phyloP scores from a whole-genome alignment of 2,888 invertebrate genomes.

The Petrolisthes manimaculis region DNA sequence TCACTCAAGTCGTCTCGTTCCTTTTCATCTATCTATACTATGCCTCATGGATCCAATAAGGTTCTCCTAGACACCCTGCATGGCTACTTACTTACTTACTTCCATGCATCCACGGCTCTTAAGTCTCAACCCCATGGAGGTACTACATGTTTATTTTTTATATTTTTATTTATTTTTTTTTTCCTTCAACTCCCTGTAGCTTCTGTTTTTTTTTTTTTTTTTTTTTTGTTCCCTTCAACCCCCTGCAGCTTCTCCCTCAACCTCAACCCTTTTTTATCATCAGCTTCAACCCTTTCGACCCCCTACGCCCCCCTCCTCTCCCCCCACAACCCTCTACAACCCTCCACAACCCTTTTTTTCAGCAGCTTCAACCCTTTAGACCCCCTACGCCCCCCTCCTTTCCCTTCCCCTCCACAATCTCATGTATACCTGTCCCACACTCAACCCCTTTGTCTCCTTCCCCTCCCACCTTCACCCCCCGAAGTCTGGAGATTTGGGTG shows the following conservation, averaged over 20 bases:
- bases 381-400: not conserved
- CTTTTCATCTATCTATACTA: not conserved
- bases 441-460: constrained; percentile 1
- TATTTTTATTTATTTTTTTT: not conserved
- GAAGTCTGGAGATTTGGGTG: not conserved
- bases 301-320: constrained; percentile 1
- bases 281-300: not conserved
- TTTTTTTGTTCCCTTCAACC: not conserved
- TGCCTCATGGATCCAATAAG: not conserved
- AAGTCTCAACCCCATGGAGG: not conserved
- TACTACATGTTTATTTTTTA: not conserved
- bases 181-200: not conserved
- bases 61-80: not conserved
- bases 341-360: not conserved
- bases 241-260: not conserved
- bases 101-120: not conserved
- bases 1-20: not conserved
- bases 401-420: not conserved
- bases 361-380: not conserved
- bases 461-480: not conserved
- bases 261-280: not conserved
- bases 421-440: not conserved
- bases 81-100: not conserved
- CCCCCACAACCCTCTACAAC: not conserved
- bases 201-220: not conserved